Evolutionary conservation across 2,888 invertebrate species (phyloP), one percentile per base, ranked within the genome.

Genomic region (Chaetoderma sp.): DNA sequence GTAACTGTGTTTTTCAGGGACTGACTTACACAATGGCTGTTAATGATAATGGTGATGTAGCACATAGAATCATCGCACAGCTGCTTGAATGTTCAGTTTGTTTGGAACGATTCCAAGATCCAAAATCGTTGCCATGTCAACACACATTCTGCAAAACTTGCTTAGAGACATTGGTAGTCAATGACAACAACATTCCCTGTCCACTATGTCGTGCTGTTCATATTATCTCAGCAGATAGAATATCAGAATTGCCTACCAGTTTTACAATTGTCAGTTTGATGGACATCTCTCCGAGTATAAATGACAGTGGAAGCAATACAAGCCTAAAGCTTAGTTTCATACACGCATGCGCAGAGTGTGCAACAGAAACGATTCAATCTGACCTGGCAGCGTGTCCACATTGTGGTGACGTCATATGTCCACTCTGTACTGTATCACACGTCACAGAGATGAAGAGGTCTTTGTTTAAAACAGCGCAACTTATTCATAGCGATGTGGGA

Each of bases 131-230:
- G 86, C 98, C 98, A 92, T 98, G 98, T 87, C 98, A 99, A 90
- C 99, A 99, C 91, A 98, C 98, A 81, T 98, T 96, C 88, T 99
- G 99, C 86, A n/a, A n/a, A n/a, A 95, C 97, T 84, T 99, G 99
- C 88, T 93, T 99, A 91, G 80, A 81, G 58, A 81, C 97, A 73
- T 90, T 98, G 57, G 94, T 96, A 84, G 50, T 52, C 13, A 49
- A 64, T n/a, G 68, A 69, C 4, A 68, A 77, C 10, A 71, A 96
- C 91, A 94, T 97, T 69, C 96, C 96, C 90, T 98, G 98, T 89
- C 98, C 98, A 84, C 97, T 98, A 91, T 98, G 98, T 87, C 92
- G 97, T 70, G 95, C 96, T 65, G 97, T 97, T 88, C 97, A 97
- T 89, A 91, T 96, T 77, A 95, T 97, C 82, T 96, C 97, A 47